Base-by-base conservation (phyloP, 2,113 vertebrate genomes). In the Phrynocephalus versicolor region DNA sequence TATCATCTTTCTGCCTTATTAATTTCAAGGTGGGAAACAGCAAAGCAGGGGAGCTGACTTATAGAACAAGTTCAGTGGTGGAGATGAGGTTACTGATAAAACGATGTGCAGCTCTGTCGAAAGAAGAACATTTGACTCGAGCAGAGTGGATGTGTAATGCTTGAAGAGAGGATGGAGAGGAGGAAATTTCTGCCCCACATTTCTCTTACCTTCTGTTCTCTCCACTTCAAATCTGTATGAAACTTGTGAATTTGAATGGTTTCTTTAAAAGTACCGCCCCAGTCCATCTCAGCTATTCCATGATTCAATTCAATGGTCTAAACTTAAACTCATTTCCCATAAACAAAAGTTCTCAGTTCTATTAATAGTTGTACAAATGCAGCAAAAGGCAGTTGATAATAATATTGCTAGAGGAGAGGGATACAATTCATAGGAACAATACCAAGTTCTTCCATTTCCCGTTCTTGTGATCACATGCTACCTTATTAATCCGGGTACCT, bases 31-130 rank as follows among this genome's bases (percentile, higher is more conserved):
- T 15, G 79, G 81, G 81, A n/a, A 13, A 18, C 5, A 87, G 79
- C 37, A 37, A 79, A 73, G 23, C 78, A 88, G 73, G 76, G 39
- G 79, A 77, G 88, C 57, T 83, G 62, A 5, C 62, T 27, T n/a
- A 64, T 23, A 65, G 82, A 81, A 37, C 55, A 57, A 23, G 18
- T 55, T 91, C 6, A 77, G 51, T 27, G 18, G 81, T 82, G 84
- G 5, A 71, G 69, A 67, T 87, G 14, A 57, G n/a, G 78, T 70
- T 27, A 57, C 25, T 15, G 39, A 55, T 55, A 67, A 75, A 83
- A 75, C 21, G 1, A 3, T 51, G 10, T 74, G 19, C 55, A 33
- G 6, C 15, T 30, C 65, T 85, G 67, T 80, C 71, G 80, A 72
- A 73, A 0, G 41, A 30, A 78, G 12, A 45, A 21, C 83, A 3